A percentile compares a stretch with the other conserved stretches of the same genome.
phyloP scores from a whole-genome alignment of 92 coral and sea anemone species.

The Parazoanthus swiftii region DNA sequence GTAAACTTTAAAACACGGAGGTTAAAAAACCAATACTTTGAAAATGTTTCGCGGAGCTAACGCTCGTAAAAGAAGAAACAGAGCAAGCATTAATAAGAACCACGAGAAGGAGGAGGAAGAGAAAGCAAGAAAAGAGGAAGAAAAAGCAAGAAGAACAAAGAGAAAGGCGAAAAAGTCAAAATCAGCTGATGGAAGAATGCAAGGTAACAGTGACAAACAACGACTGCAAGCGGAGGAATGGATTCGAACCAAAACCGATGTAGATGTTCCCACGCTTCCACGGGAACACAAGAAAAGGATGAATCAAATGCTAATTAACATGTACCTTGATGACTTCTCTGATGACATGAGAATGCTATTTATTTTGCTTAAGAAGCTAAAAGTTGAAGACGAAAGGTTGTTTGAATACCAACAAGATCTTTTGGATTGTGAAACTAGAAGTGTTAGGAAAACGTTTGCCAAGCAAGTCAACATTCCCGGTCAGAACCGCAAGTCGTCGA shows the following conservation, averaged over 20 bases:
- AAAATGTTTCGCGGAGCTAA: background rate
- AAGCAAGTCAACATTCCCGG: conserved; percentile 11
- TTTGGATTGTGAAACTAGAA: conserved; percentile 24
- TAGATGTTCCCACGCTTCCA: background rate
- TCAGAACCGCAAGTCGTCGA: background rate
- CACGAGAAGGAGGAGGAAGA: conserved; percentile 4
- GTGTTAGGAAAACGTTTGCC: conserved; percentile 18
- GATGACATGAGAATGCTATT: conserved; percentile 6
- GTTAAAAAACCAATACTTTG: no score
- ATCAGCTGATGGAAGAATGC: conserved; percentile 30
- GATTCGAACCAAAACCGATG: conserved; percentile 25
- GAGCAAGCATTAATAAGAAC: background rate
- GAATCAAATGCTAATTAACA: conserved; percentile 14
- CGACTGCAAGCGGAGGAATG: conserved; percentile 29
- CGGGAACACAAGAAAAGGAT: conserved; percentile 7
- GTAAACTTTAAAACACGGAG: background rate
- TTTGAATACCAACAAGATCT: conserved; percentile 4
- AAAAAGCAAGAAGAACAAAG: background rate
- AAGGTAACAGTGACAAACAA: conserved; percentile 26
- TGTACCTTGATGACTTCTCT: conserved; percentile 21
- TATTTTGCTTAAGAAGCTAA: conserved; percentile 4
- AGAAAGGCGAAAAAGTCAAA: background rate
- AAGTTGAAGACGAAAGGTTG: conserved; percentile 18
- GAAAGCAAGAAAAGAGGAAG: background rate
- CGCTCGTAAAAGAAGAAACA: background rate